phyloP scores from a whole-genome alignment of 37 sponge, comb jelly and placozoan species.

The Haliclona indistincta region DNA sequence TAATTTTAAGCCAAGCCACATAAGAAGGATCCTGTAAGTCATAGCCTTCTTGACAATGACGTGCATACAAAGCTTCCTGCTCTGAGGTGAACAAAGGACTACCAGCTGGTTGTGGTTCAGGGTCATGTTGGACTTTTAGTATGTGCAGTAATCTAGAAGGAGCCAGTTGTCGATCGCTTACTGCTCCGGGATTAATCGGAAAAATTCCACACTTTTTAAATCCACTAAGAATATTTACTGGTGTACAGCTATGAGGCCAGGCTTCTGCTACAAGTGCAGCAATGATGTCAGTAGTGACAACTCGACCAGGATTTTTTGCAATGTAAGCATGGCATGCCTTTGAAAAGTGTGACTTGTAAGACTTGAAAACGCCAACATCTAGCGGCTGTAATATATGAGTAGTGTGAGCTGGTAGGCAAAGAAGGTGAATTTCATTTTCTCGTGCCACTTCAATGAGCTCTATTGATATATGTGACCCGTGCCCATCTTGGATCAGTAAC shows the following conservation, averaged over 20 bases:
- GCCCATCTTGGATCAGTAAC: slow-evolving; percentile 65
- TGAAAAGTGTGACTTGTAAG: slow-evolving; percentile 38
- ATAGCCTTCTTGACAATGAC: slow-evolving; percentile 23
- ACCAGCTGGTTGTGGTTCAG: neutral
- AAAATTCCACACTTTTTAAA: slow-evolving; percentile 57
- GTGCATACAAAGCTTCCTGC: slow-evolving; percentile 16
- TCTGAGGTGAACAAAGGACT: slow-evolving; percentile 21
- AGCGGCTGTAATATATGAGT: slow-evolving; percentile 67
- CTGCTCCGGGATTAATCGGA: slow-evolving; percentile 55
- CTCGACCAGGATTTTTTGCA: slow-evolving; percentile 35
- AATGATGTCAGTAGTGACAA: slow-evolving; percentile 40
- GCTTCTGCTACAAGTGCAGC: slow-evolving; percentile 47
- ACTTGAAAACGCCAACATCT: slow-evolving; percentile 70
- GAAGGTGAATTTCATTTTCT: slow-evolving; percentile 39
- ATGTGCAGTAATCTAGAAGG: slow-evolving; percentile 38
- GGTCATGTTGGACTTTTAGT: too few species aligned
- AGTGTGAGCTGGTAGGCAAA: slow-evolving; percentile 67
- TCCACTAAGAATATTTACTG: slow-evolving; percentile 52
- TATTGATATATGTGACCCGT: slow-evolving; percentile 56
- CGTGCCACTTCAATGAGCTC: slow-evolving; percentile 58
- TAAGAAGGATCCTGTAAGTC: slow-evolving; percentile 13
- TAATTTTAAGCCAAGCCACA: slow-evolving; percentile 34
- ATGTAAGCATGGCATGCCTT: slow-evolving; percentile 49
- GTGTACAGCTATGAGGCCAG: slow-evolving; percentile 36
- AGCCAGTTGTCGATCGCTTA: slow-evolving; percentile 48